Percentiles rank a stretch among this genome's conserved stretches.
These are phyloP conservation scores for Notoglanidium macrostoma DNA, from an alignment of 2,797 vertebrate genomes.

Conservation along the genomic window DNA sequence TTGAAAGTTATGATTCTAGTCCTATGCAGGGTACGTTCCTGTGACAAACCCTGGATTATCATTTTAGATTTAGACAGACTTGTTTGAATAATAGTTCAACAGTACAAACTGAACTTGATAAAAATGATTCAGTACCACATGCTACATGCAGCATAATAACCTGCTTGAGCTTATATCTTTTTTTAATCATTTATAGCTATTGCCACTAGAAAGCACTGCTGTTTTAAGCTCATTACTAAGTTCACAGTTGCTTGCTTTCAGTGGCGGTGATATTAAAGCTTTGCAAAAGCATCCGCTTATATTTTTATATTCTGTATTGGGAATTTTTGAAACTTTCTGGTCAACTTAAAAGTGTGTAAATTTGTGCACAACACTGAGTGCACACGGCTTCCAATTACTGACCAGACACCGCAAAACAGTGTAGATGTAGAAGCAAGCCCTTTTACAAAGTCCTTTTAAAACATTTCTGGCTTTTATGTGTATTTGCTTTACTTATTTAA, in stretches of 20 bases:
- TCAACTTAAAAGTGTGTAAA: neutral
- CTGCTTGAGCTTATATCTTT: neutral
- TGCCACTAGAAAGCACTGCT: neutral
- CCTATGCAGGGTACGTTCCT: neutral
- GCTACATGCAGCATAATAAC: neutral
- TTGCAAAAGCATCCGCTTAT: neutral
- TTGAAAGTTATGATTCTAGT: slow-evolving; percentile 3
- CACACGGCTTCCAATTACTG: neutral
- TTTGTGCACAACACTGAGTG: neutral
- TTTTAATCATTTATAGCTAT: neutral
- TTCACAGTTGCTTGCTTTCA: neutral
- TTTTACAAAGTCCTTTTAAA: neutral
- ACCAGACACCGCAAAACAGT: neutral
- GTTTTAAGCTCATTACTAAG: neutral
- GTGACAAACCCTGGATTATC: neutral
- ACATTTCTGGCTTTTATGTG: slow-evolving; percentile 1
- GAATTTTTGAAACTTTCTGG: neutral
- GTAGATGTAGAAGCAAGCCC: neutral
- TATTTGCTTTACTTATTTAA: neutral
- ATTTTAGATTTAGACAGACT: neutral
- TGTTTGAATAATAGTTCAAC: neutral
- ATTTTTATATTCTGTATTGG: neutral
- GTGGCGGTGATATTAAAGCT: neutral
- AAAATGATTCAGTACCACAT: neutral
- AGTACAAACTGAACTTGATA: neutral